phyloP scores from a whole-genome alignment of 92 coral and sea anemone species.

The Meandrina meandrites region DNA sequence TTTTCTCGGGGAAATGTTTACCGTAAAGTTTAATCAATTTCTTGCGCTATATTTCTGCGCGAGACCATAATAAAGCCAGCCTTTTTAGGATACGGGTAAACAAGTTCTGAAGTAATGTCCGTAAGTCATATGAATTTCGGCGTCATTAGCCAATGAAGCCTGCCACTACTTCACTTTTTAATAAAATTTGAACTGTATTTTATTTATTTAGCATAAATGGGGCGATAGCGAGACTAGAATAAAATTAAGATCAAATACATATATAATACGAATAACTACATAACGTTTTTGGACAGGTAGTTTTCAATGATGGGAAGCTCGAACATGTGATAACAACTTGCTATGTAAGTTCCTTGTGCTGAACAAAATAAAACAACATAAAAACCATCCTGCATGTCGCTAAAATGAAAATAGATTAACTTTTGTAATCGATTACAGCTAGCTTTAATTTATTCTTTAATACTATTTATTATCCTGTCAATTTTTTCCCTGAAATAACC shows the following conservation, averaged over 20 bases:
- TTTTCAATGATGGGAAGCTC: neutral
- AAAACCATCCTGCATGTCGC: neutral
- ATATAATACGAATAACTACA: neutral
- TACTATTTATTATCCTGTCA: neutral
- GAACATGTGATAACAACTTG: neutral
- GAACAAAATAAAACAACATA: neutral
- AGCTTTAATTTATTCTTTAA: constrained; percentile 12
- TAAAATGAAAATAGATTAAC: neutral
- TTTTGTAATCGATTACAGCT: constrained; percentile 6
- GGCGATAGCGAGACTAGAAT: neutral
- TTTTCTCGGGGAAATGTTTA: neutral
- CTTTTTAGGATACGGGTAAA: neutral
- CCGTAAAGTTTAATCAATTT: neutral
- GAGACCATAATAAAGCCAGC: neutral
- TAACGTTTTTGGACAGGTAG: neutral
- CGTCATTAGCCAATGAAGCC: neutral
- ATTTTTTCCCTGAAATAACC: neutral
- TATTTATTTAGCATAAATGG: neutral
- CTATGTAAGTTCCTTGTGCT: neutral
- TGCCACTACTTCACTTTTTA: constrained; percentile 3
- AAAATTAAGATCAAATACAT: neutral
- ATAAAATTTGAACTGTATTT: neutral
- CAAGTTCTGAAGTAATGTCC: neutral
- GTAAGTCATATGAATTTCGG: neutral
- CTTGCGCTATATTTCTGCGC: neutral